Conservation (phyloP, 2,888 invertebrate species). For the Lasioglossum villosulum region DNA sequence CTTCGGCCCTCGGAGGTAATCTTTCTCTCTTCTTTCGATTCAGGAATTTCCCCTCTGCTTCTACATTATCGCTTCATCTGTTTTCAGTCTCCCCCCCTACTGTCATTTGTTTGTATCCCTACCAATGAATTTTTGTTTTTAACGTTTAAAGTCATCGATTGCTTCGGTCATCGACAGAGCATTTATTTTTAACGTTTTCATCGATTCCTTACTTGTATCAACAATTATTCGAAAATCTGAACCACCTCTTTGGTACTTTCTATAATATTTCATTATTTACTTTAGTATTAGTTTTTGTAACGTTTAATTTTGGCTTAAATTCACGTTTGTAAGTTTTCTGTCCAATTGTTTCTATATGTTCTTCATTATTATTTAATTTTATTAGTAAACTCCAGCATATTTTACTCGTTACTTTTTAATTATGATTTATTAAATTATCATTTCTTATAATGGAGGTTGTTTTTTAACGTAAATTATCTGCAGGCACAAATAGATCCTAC, state of each 20-base stretch:
- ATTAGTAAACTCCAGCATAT: background rate
- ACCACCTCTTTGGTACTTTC: background rate
- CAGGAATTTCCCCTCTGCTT: background rate
- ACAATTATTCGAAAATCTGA: background rate
- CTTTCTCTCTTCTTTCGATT: slow-evolving; percentile 22
- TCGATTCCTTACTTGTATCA: background rate
- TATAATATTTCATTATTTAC: too few species aligned
- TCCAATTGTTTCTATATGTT: background rate
- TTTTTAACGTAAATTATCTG: background rate
- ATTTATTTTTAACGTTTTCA: background rate
- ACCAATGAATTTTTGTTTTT: background rate
- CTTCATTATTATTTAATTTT: background rate
- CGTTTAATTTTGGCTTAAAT: too few species aligned
- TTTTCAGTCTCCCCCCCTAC: background rate
- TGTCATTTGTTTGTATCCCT: background rate
- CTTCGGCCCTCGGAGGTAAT: slow-evolving; percentile 11
- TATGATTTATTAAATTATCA: background rate
- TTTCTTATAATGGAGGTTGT: background rate
- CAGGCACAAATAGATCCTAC: background rate
- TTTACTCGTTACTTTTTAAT: background rate
- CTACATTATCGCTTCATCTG: slow-evolving; percentile 15
- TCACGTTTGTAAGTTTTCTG: too few species aligned
- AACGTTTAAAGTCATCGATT: slow-evolving; percentile 6
- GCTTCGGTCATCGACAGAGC: background rate
- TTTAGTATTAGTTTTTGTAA: too few species aligned